Conservation (phyloP, 2,797 vertebrate species). For the Siniperca obscura region DNA sequence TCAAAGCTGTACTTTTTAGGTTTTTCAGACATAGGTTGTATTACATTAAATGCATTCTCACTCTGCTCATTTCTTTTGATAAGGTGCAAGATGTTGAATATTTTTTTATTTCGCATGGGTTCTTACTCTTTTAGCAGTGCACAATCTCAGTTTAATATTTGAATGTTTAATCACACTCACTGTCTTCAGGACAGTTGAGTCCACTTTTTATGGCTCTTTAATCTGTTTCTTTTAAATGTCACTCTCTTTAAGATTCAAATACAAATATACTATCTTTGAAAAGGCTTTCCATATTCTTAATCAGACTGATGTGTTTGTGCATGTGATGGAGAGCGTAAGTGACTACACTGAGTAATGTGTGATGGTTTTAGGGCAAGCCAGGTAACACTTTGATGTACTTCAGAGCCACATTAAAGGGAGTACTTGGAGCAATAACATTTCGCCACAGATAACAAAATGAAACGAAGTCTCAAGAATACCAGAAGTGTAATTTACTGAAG, state of each 20-base stretch:
- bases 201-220: slow-evolving; percentile 20
- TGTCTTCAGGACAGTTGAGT: slow-evolving; percentile 30
- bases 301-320: slow-evolving; percentile 43
- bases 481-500: slow-evolving; percentile 11
- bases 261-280: slow-evolving; percentile 44
- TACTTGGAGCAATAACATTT: slow-evolving; percentile 38
- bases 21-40: slow-evolving; percentile 7
- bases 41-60: slow-evolving; percentile 12
- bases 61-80: slow-evolving; percentile 29
- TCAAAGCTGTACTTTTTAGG: slow-evolving; percentile 7
- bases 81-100: slow-evolving; percentile 24
- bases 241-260: slow-evolving; percentile 38
- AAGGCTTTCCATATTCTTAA: slow-evolving; percentile 36
- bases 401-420: slow-evolving; percentile 44
- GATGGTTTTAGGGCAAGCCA: slow-evolving; percentile 28
- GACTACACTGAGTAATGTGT: slow-evolving; percentile 27
- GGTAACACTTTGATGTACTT: slow-evolving; percentile 55
- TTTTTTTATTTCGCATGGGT: slow-evolving; percentile 1
- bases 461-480: slow-evolving; percentile 9
- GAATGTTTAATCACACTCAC: slow-evolving; percentile 41
- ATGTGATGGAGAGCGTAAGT: slow-evolving; percentile 13
- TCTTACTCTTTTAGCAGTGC: slow-evolving; percentile 14
- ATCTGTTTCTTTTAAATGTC: slow-evolving; percentile 40
- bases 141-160: slow-evolving; percentile 47
- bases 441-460: slow-evolving; percentile 34